A percentile compares a stretch with the other conserved stretches of the same genome.
Evolutionary conservation across 2,797 vertebrate species (phyloP).

Genomic region (Odontamblyopus lacepedii): DNA sequence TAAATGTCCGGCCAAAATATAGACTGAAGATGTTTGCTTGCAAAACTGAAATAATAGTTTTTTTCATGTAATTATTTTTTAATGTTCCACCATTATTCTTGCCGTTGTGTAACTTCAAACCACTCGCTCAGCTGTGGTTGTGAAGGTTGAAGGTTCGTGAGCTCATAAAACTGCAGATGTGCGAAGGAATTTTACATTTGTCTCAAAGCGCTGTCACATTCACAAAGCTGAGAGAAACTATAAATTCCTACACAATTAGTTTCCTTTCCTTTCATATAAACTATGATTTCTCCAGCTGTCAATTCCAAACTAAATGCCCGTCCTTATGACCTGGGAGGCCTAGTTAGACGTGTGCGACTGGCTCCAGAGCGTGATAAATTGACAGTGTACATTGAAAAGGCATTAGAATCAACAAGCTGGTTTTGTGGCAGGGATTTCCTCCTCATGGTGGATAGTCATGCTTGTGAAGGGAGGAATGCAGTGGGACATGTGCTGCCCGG

Average conservation of each 20-base stretch:
- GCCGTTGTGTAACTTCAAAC: not conserved
- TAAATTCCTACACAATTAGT: no score
- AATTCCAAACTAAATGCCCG: not conserved
- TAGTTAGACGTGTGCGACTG: conserved; percentile 21
- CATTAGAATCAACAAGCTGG: conserved; percentile 55
- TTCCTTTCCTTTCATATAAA: not conserved
- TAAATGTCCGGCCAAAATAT: not conserved
- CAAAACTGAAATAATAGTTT: no score
- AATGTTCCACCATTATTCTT: not conserved
- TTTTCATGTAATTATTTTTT: not conserved
- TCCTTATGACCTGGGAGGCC: conserved; percentile 6
- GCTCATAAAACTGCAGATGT: not conserved
- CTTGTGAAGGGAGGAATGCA: conserved; percentile 56
- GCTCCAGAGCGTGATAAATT: conserved; percentile 34
- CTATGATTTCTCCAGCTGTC: not conserved
- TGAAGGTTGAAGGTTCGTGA: not conserved
- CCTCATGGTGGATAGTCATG: conserved; percentile 72
- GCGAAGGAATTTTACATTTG: not conserved
- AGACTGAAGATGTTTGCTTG: no score
- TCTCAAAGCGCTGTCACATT: not conserved
- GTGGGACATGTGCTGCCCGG: conserved; percentile 68
- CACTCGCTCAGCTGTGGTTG: not conserved
- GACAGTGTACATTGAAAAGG: conserved; percentile 33
- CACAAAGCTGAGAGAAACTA: not conserved
- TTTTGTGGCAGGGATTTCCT: conserved; percentile 67